Percentiles rank a stretch among this genome's conserved stretches.
These are phyloP conservation scores for Hydroisotoma schaefferi DNA, from an alignment of 2,888 invertebrate genomes.

Conservation along the genomic window DNA sequence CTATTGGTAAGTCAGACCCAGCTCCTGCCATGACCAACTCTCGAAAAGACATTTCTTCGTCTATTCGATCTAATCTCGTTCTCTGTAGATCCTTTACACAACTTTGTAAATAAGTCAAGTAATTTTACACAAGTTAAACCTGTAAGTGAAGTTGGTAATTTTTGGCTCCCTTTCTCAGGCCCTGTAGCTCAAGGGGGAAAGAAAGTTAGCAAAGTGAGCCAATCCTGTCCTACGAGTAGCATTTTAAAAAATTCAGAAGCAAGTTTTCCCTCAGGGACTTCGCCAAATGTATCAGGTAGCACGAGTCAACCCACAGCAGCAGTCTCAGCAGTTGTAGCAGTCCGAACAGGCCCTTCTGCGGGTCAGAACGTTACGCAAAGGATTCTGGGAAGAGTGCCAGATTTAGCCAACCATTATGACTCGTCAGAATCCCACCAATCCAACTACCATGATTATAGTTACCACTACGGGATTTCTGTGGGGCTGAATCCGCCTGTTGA, in stretches of 20 bases:
- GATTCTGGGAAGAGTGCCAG: neutral
- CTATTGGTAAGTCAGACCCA: no score
- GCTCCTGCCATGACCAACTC: no score
- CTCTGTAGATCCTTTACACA: no score
- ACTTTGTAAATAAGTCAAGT: no score
- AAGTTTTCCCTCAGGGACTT: neutral
- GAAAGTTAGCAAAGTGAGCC: neutral
- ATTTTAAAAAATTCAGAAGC: conserved; percentile 28
- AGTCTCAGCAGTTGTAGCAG: neutral
- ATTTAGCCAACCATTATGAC: no score
- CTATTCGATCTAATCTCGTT: no score
- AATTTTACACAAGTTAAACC: no score
- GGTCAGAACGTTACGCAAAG: neutral
- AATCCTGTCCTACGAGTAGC: conserved; percentile 15
- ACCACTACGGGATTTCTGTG: conserved; percentile 7
- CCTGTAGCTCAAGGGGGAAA: no score
- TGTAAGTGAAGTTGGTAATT: no score
- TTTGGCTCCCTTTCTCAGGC: no score
- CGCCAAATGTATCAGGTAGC: neutral
- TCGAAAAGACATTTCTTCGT: no score
- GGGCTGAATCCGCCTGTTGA: neutral
- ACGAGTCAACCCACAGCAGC: neutral
- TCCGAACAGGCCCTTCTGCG: neutral
- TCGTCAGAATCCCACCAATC: neutral
- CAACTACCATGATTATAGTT: conserved; percentile 6